Evolutionary conservation across 2,797 vertebrate genomes (phyloP), one percentile per base, ranked within the genome.

Genomic region (Perodicticus potto): DNA sequence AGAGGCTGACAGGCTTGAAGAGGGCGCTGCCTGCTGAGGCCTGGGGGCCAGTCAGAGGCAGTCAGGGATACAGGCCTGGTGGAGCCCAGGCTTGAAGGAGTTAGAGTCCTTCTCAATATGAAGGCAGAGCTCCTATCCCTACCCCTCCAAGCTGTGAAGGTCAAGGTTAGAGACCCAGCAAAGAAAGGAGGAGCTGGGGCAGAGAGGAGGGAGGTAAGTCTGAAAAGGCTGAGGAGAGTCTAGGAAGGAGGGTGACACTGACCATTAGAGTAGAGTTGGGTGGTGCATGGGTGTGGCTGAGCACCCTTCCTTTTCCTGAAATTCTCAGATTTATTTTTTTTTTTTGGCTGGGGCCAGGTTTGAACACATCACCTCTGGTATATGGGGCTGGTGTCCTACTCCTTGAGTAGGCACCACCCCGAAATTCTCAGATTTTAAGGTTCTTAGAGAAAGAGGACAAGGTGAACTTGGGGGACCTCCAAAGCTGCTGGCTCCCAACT

Each of bases 271-370:
- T 27, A 5, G 70, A 73, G 43, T 0, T 5, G 57, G 72, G 69
- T 5, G 17, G 1, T 0, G 0, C 1, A 4, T 13, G 6, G 1
- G 1, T 7, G 0, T 2, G 27, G 34, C 67, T 61, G n/a, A 45
- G 45, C 63, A 0, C 2, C 16, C 57, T 16, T 72, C 49, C 37
- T 55, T 40, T 78, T 63, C 80, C 65, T 10, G 25, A 63, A 70
- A 78, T 29, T 89, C 83, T 74, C 40, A 69, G n/a, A 65, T 27
- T 40, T 40, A 65, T 27, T 40, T 40, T 40, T 40, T 40, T 40
- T 40, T 40, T 40, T 40, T 40, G 40, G 40, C 40, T 40, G 40
- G 40, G 40, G 40, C 40, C 40, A 5, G 40, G 40, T 40, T 40
- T 40, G 40, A 40, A 40, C 40, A 40, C 5, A 5, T 5, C 40